Evolutionary conservation across 2,113 vertebrate species (phyloP), one percentile per base, ranked within the genome.

Genomic region (Eulacestoma nigropectus): DNA sequence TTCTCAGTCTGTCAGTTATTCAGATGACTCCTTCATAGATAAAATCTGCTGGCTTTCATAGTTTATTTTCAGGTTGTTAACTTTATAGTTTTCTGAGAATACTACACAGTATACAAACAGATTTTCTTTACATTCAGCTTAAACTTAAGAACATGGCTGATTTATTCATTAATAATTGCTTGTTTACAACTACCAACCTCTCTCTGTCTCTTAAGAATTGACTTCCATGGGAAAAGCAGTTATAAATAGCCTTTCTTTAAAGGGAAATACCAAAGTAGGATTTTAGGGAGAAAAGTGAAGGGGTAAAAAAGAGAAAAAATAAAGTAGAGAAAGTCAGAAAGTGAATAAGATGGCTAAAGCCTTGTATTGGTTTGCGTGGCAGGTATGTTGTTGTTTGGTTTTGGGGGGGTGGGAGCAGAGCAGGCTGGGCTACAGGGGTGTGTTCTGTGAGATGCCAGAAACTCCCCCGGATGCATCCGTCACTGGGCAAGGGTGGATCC

Each of bases 21-120:
- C 72, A 70, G 18, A 81, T 42, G 16, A 41, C 4, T 63, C 49
- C 80, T 89, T 91, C 39, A 59, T 3, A 67, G 30, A n/a, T 55
- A 76, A 50, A 69, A 63, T 55, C 56, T 82, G 9, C 15, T 95
- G 52, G 20, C 6, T 72, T 87, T 87, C 41, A 68, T 16, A 64
- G 19, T 56, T 84, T 91, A 42, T 94, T 93, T 89, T 92, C 56
- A 68, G 44, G 33, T 9, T 67, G 56, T 67, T 93, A 89, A 67
- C 10, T 84, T 89, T 19, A 59, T 18, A 8, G 5, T 52, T 87
- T 84, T 68, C 11, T 89, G 52, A 81, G 33, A 75, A 59, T 70
- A 44, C 4, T 78, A 19, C 18, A 69, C 12, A 50, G 14, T 39
- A 64, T 52, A 44, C 17, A 60, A 72, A 29, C 2, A 11, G 5